Percentiles rank a stretch among this genome's conserved stretches.
phyloP scores from a whole-genome alignment of 2,113 vertebrate species.

The Datnioides undecimradiatus region DNA sequence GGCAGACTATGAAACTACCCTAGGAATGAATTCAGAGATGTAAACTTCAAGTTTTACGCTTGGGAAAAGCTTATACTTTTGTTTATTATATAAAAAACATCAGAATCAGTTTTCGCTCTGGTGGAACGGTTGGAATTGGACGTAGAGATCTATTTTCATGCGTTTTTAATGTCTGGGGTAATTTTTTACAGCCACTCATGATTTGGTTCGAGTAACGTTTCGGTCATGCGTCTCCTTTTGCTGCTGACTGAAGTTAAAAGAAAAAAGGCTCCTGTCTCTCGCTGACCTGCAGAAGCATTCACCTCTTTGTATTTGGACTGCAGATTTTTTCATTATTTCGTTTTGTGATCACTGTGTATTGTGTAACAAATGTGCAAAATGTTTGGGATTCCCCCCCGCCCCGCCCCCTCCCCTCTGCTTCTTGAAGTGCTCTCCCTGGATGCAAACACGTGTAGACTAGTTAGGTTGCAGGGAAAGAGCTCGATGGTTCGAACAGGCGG shows the following conservation, averaged over 20 bases:
- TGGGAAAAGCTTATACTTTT: constrained; percentile 45
- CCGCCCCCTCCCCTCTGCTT: constrained; percentile 54
- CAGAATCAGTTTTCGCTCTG: constrained; percentile 44
- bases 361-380: constrained; percentile 94
- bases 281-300: constrained; percentile 77
- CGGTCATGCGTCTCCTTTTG: constrained; percentile 51
- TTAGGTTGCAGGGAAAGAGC: constrained; percentile 69
- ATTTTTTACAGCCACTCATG: constrained; percentile 36
- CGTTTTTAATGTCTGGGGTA: constrained; percentile 41
- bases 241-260: constrained; percentile 34
- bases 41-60: constrained; percentile 65
- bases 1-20: constrained; percentile 67
- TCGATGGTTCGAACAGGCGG: constrained; percentile 67
- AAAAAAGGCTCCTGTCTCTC: constrained; percentile 62
- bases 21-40: constrained; percentile 74
- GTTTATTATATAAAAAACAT: constrained; percentile 40
- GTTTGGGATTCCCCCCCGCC: constrained; percentile 80
- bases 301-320: constrained; percentile 76
- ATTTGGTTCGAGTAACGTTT: constrained; percentile 34
- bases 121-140: constrained; percentile 44
- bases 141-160: constrained; percentile 54
- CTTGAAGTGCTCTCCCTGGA: constrained; percentile 59
- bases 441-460: constrained; percentile 77
- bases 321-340: constrained; percentile 88
- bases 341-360: constrained; percentile 95